A percentile compares a stretch with the other conserved stretches of the same genome.
Conservation (phyloP, 2,888 invertebrate genomes). For the Dicyrtoma fusca region DNA sequence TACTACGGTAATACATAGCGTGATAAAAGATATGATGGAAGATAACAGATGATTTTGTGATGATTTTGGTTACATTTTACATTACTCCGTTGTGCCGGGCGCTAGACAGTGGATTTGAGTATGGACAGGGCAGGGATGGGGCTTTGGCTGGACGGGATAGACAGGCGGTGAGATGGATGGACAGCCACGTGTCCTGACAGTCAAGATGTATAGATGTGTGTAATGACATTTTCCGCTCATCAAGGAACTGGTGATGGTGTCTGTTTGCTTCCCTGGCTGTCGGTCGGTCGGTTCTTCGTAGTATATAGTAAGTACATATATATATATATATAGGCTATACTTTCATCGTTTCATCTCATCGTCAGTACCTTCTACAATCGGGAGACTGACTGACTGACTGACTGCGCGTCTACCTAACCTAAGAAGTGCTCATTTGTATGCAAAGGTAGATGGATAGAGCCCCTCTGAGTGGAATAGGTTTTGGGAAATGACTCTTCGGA, state of each 20-base stretch:
- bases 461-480: conserved; percentile 47
- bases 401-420: background rate
- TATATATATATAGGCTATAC: no score
- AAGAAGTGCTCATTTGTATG: conserved; percentile 46
- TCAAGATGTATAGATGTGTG: conserved; percentile 33
- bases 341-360: no score
- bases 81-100: no score
- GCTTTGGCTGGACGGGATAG: no score
- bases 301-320: no score
- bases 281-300: background rate
- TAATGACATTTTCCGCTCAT: conserved; percentile 36
- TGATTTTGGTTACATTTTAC: no score
- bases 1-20: no score
- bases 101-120: no score
- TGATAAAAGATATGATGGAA: background rate
- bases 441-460: conserved; percentile 52
- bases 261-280: conserved; percentile 16
- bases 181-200: conserved; percentile 38
- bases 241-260: conserved; percentile 29
- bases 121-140: no score
- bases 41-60: no score
- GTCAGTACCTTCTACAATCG: no score
- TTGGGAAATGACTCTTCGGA: conserved; percentile 44
- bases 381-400: no score
- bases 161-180: conserved; percentile 3